Evolutionary conservation across 2,797 vertebrate genomes (phyloP).

Genomic region (Salarias fasciatus): DNA sequence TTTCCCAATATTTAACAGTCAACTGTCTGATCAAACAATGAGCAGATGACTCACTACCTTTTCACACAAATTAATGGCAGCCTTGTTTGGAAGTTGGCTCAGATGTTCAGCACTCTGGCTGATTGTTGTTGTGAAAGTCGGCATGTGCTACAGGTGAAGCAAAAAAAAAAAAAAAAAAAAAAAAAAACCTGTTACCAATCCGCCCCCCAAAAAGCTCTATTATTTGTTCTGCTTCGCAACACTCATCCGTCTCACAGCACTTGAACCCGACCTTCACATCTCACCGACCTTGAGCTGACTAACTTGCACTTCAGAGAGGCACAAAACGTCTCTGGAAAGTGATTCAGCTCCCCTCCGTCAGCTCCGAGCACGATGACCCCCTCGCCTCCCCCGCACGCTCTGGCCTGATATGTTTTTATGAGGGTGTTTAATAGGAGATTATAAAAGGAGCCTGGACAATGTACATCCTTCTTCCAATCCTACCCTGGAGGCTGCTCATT

Average conservation of each 20-base stretch:
- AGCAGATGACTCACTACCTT: background rate
- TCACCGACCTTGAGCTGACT: constrained; percentile 24
- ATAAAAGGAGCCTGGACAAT: constrained; percentile 42
- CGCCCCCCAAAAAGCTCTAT: too few relatives aligned
- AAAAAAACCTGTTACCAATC: too few relatives aligned
- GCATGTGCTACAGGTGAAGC: background rate
- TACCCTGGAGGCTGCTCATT: constrained; percentile 36
- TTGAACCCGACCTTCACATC: constrained; percentile 10
- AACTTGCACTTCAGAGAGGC: background rate
- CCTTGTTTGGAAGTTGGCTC: background rate
- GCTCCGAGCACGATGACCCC: too few relatives aligned
- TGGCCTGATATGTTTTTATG: constrained; percentile 30
- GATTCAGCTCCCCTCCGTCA: too few relatives aligned
- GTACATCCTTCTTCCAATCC: constrained; percentile 14
- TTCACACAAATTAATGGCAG: background rate
- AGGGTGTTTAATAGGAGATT: constrained; percentile 52
- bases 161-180: background rate
- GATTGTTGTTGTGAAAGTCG: background rate
- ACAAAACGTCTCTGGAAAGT: background rate
- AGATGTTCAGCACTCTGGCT: background rate
- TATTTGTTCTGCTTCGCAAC: too few relatives aligned
- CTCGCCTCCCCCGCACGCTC: background rate
- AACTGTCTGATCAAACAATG: background rate
- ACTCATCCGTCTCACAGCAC: too few relatives aligned
- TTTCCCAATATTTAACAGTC: background rate